These are phyloP conservation scores for Knipowitschia caucasica DNA, from an alignment of 2,797 vertebrate species.

Conservation along the genomic window DNA sequence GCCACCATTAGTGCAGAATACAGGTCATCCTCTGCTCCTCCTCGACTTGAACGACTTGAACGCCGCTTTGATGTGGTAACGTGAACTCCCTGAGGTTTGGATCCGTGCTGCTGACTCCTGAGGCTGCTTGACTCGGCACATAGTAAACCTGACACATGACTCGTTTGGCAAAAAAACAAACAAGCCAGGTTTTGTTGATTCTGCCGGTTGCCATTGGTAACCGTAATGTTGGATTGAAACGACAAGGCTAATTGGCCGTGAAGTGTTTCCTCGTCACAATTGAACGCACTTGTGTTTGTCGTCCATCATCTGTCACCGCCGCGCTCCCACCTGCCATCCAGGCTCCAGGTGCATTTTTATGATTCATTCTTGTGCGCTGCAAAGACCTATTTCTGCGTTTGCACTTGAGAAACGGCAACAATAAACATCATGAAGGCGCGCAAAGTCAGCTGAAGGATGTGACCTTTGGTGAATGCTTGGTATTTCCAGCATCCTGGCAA, in stretches of 20 bases:
- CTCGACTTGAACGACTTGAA: too few relatives aligned
- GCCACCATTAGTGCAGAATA: slow-evolving; percentile 21
- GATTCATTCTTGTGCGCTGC: slow-evolving; percentile 52
- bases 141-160: slow-evolving; percentile 19
- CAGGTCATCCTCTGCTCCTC: slow-evolving; percentile 35
- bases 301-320: slow-evolving; percentile 45
- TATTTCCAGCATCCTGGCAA: background rate
- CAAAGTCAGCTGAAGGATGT: slow-evolving; percentile 16
- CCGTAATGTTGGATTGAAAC: slow-evolving; percentile 41
- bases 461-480: slow-evolving; percentile 9
- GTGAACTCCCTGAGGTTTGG: slow-evolving; percentile 35
- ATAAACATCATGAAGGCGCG: slow-evolving; percentile 3
- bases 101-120: slow-evolving; percentile 38
- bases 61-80: slow-evolving; percentile 52
- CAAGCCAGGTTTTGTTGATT: slow-evolving; percentile 48
- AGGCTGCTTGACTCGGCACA: slow-evolving; percentile 24
- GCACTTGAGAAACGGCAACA: slow-evolving; percentile 15
- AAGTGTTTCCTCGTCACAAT: slow-evolving; percentile 44
- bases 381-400: slow-evolving; percentile 32
- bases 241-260: slow-evolving; percentile 39
- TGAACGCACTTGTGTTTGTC: slow-evolving; percentile 40
- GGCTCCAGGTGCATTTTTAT: slow-evolving; percentile 41
- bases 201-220: slow-evolving; percentile 54
- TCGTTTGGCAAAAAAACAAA: slow-evolving; percentile 14
- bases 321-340: slow-evolving; percentile 40